Percentiles rank a stretch among this genome's conserved stretches.
These are phyloP conservation scores for Equus quagga DNA, from an alignment of 2,113 vertebrate genomes.

Conservation along the genomic window DNA sequence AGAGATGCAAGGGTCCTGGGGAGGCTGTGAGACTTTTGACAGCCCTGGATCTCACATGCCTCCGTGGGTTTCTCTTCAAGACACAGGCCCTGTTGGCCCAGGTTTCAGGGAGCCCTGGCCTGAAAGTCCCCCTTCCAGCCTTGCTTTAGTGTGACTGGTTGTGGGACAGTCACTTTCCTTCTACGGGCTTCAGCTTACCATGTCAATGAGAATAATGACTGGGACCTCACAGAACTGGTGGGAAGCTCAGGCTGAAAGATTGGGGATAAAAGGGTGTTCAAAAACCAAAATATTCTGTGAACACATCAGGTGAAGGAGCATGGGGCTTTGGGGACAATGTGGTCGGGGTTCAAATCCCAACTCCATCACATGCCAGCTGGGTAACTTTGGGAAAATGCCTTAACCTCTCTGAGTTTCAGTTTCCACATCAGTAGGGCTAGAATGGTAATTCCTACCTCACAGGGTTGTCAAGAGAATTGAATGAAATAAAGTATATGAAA, in stretches of 20 bases:
- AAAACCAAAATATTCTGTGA: not conserved
- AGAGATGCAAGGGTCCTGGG: not conserved
- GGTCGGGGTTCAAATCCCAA: not conserved
- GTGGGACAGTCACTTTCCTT: not conserved
- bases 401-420: not conserved
- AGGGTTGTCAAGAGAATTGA: not conserved
- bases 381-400: not conserved
- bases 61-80: not conserved
- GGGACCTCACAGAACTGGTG: not conserved
- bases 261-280: not conserved
- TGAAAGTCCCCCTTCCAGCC: not conserved
- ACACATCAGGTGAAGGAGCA: not conserved
- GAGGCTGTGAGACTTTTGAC: not conserved
- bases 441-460: not conserved
- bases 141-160: not conserved
- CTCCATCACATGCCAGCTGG: not conserved
- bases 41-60: not conserved
- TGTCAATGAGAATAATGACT: not conserved
- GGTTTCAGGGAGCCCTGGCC: not conserved
- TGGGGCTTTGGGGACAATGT: accelerated
- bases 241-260: not conserved
- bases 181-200: not conserved
- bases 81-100: too few species aligned
- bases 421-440: not conserved
- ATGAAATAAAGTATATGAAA: not conserved